Conservation (phyloP, 2,888 invertebrate species). For the Acronicta psi region DNA sequence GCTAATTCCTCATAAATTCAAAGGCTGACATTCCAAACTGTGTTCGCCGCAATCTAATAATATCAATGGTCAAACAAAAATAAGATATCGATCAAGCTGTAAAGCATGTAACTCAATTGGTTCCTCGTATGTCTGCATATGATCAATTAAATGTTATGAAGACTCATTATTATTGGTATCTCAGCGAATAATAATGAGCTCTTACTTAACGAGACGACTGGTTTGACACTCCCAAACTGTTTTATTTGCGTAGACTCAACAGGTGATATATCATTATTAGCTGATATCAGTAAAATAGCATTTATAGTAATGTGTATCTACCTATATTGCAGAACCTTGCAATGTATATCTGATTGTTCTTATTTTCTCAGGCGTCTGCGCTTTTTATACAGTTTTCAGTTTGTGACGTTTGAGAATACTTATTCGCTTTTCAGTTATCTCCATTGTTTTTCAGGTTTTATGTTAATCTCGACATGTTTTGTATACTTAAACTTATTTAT, state of each 20-base stretch:
- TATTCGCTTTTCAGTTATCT: conserved; percentile 11
- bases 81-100: conserved; percentile 38
- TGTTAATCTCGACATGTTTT: conserved; percentile 42
- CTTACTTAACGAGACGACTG: conserved; percentile 18
- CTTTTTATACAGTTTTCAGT: not conserved
- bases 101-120: conserved; percentile 28
- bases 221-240: conserved; percentile 36
- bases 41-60: conserved; percentile 42
- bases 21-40: too few species aligned
- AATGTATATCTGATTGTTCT: not conserved
- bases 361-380: not conserved
- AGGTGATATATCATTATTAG: conserved; percentile 36
- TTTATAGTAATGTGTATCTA: too few species aligned
- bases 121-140: conserved; percentile 28
- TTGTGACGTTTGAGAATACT: conserved; percentile 4
- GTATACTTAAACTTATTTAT: conserved; percentile 38
- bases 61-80: conserved; percentile 24
- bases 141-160: conserved; percentile 36
- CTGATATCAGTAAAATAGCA: conserved; percentile 11
- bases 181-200: conserved; percentile 34
- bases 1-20: too few species aligned
- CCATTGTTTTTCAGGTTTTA: conserved; percentile 32
- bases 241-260: conserved; percentile 20
- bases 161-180: conserved; percentile 35
- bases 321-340: too few species aligned